Percentiles rank a stretch among this genome's conserved stretches.
phyloP scores from a whole-genome alignment of 2,113 vertebrate genomes.

The Lota lota region DNA sequence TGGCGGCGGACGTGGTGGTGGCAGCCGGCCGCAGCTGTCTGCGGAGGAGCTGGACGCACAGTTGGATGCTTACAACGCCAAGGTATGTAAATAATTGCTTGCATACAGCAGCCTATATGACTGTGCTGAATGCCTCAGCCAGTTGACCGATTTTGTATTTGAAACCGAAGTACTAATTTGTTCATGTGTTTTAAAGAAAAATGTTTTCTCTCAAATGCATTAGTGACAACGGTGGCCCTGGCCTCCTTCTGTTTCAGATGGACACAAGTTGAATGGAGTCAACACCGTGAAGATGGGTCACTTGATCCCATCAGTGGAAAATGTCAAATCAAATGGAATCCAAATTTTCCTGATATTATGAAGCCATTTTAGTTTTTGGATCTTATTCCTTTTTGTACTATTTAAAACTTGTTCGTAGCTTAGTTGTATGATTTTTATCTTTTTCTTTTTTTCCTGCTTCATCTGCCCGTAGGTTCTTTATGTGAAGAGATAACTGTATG shows the following conservation, averaged over 20 bases:
- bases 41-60: constrained; percentile 98
- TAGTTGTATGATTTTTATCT: not conserved
- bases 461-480: not conserved
- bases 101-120: no score
- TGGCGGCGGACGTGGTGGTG: constrained; percentile 81
- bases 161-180: no score
- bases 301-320: not conserved
- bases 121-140: no score
- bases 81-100: constrained; percentile 65
- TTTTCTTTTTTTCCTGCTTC: not conserved
- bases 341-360: not conserved
- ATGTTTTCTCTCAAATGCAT: not conserved
- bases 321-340: not conserved
- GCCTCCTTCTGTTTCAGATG: constrained; percentile 76
- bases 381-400: not conserved
- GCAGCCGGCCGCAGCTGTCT: constrained; percentile 84
- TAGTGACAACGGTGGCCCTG: no score
- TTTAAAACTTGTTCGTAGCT: not conserved
- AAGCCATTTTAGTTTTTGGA: not conserved
- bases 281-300: not conserved
- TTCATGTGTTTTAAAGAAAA: accelerated
- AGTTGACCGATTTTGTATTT: no score
- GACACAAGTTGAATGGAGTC: constrained; percentile 85
- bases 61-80: constrained; percentile 95
- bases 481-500: not conserved